Percentiles rank a stretch among this genome's conserved stretches.
phyloP scores from a whole-genome alignment of 1,140 invertebrate genomes.

The Aplysia californica region DNA sequence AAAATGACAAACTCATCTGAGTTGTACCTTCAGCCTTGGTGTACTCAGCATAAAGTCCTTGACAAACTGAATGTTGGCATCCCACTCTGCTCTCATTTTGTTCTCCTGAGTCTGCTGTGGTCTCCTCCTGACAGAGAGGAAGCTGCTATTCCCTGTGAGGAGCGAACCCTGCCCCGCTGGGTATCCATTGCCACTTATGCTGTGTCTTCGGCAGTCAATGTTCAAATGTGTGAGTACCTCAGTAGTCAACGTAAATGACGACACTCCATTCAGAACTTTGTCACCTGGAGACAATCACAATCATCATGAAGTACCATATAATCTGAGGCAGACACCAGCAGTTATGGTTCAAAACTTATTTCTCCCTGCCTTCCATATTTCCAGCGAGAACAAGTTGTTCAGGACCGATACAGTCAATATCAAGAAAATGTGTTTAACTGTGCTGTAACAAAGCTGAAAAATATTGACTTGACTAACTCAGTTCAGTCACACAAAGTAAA shows the following conservation, averaged over 20 bases:
- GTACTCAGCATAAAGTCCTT: slow-evolving; percentile 47
- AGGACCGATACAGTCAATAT: too few species aligned
- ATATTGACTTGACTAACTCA: too few species aligned
- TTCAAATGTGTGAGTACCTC: slow-evolving; percentile 38
- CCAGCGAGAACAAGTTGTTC: too few species aligned
- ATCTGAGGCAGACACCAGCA: too few species aligned
- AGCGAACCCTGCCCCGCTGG: neutral
- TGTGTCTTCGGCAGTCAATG: slow-evolving; percentile 35
- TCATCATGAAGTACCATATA: too few species aligned
- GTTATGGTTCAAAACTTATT: too few species aligned
- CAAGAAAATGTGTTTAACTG: too few species aligned
- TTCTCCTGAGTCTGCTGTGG: slow-evolving; percentile 10
- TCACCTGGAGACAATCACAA: too few species aligned
- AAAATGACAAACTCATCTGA: neutral
- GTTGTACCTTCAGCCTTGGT: slow-evolving; percentile 38
- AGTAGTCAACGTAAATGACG: slow-evolving; percentile 42
- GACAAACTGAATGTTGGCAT: slow-evolving; percentile 38
- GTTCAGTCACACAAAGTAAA: too few species aligned
- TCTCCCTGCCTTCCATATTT: too few species aligned
- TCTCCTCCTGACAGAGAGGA: neutral
- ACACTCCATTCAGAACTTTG: slow-evolving; percentile 39
- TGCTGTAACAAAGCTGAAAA: too few species aligned
- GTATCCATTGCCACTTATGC: slow-evolving; percentile 23
- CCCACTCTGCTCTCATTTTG: slow-evolving; percentile 29
- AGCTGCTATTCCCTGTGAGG: neutral